Evolutionary conservation across 2,888 invertebrate genomes (phyloP).

Genomic region (Dendrolimus houi): DNA sequence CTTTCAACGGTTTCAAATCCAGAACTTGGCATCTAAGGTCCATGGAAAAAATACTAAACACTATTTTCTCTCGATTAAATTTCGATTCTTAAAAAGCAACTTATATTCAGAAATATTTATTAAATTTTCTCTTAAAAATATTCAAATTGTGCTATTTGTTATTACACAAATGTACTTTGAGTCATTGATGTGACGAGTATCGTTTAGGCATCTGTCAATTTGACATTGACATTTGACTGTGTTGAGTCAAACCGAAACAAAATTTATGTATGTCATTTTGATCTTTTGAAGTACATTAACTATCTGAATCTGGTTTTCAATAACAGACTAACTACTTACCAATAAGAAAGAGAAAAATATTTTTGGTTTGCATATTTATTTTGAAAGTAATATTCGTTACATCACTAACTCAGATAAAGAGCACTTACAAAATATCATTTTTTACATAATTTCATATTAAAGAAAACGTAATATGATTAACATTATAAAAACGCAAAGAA

Average conservation of each 20-base stretch:
- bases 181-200: too few species aligned
- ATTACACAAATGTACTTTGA: neutral
- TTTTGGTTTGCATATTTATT: too few species aligned
- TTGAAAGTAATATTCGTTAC: neutral
- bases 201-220: too few species aligned
- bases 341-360: too few species aligned
- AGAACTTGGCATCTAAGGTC: neutral
- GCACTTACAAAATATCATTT: neutral
- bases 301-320: too few species aligned
- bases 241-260: too few species aligned
- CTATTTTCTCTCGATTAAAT: neutral
- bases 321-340: too few species aligned
- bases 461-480: neutral
- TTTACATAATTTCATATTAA: neutral
- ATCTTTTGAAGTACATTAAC: too few species aligned
- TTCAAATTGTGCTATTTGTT: conserved; percentile 33
- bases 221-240: too few species aligned
- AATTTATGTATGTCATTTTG: too few species aligned
- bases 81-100: conserved; percentile 22
- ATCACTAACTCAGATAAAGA: neutral
- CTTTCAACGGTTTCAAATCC: neutral
- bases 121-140: conserved; percentile 14
- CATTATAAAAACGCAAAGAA: neutral
- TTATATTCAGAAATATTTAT: conserved; percentile 7
- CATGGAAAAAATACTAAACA: neutral